These are phyloP conservation scores for Rhadinocentrus ornatus DNA, from an alignment of 2,797 vertebrate genomes.

Conservation along the genomic window DNA sequence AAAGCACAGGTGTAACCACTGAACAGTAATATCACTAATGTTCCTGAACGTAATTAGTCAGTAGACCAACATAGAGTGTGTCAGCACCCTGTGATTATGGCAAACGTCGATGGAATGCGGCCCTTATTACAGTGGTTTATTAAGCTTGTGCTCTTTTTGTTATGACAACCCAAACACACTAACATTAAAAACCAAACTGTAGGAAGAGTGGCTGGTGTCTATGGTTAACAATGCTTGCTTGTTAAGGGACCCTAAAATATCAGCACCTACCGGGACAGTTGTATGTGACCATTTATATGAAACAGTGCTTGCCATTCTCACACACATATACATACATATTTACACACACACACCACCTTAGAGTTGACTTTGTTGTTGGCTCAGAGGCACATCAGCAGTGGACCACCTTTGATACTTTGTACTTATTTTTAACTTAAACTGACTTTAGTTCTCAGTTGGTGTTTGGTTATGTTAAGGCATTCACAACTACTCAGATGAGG, in stretches of 20 bases:
- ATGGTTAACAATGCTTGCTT: not conserved
- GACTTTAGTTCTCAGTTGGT: too few species aligned
- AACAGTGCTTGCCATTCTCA: too few species aligned
- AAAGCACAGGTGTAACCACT: not conserved
- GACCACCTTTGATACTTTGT: too few species aligned
- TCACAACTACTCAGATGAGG: too few species aligned
- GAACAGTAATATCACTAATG: not conserved
- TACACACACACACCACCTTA: too few species aligned
- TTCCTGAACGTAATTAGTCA: not conserved
- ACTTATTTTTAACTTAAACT: too few species aligned
- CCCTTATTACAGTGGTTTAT: not conserved
- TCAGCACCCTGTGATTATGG: not conserved
- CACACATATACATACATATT: too few species aligned
- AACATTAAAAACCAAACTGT: not conserved
- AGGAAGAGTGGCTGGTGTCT: not conserved
- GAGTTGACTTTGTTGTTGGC: too few species aligned
- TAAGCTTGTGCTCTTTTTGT: not conserved
- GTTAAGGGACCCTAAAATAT: not conserved
- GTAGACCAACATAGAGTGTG: not conserved
- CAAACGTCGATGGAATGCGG: not conserved
- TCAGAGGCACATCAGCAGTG: too few species aligned
- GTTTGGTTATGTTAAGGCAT: too few species aligned
- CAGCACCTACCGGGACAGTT: not conserved
- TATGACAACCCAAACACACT: not conserved
- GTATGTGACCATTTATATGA: not conserved